Evolutionary conservation across 2,888 invertebrate genomes (phyloP), one percentile per base, ranked within the genome.

Genomic region (Agrochola lota): DNA sequence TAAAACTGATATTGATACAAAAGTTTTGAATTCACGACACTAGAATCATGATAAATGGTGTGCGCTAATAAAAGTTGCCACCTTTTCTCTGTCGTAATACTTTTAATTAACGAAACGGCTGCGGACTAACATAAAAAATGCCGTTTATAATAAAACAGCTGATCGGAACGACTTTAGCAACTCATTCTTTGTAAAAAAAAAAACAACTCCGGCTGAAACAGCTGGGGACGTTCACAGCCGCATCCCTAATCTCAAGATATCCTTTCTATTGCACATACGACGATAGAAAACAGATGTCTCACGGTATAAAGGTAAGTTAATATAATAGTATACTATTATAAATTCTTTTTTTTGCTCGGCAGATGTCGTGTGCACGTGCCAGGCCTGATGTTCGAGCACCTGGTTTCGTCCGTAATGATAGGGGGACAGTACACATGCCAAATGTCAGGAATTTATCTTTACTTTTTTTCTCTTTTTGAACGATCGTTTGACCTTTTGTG

Each of bases 291-390:
- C 95, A 96, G 95, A 94, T 95, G 94, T 87, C 84, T 83, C 87
- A 90, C 89, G 90, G 92, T 91, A 91, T 92, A 93, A 93, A 94
- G 92, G 93, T 94, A 93, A 93, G 93, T 93, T 92, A 91, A 80
- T 78, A 85, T 90, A 92, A 92, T 87, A 85, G 78, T 78, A 77
- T 90, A 74, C 88, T 91, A 90, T 90, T 91, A 90, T 90, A 91
- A 70, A 90, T 92, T 90, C 88, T 87, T 89, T 88, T n/a, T 94
- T 94, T 94, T 90, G 87, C 88, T 82, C 88, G 87, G 94, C 96
- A 96, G 96, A 95, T 96, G 96, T 93, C 91, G 90, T 62, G 72
- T 89, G 94, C 95, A 95, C 96, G 96, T 95, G 96, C 95, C 94
- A 81, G 74, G 90, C 92, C 92, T 89, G 92, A 90, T 93, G 92